Evolutionary conservation across 2,113 vertebrate genomes (phyloP), one percentile per base, ranked within the genome.

Genomic region (Galeopterus variegatus): DNA sequence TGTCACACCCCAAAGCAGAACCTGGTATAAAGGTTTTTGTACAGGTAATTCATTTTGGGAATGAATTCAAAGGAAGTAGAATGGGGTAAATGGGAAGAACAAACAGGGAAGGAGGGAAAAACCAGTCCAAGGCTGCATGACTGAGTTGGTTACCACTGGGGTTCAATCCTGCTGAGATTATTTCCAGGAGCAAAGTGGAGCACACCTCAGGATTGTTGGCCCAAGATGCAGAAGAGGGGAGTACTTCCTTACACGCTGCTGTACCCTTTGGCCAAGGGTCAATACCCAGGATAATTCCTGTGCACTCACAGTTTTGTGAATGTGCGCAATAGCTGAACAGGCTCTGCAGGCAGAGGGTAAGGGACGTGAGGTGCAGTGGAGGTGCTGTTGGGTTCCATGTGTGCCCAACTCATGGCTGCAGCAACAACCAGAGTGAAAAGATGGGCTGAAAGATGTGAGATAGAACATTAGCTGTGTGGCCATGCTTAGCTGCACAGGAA

Each of bases 301-400:
- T 65, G 65, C 2, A 1, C 15, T 26, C 18, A 1, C 4, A 11
- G 65, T 72, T 56, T 4, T 54, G 9, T 13, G 9, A 31, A 17
- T 3, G 24, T 8, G 62, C 26, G 8, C 13, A 54, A 19, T 17
- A 65, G 23, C 70, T 14, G 41, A 28, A 1, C 33, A 48, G 80
- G 8, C 15, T 48, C 54, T 50, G 31, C 60, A 28, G 77, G 33
- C 21, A 6, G 54, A 23, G 45, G 3, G 76, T 9, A 8, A 67
- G 50, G 26, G n/a, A 0, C 1, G 8, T 2, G 41, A 9, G 8
- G 17, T 8, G n/a, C n/a, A 8, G 2, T 33, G 0, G 2, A 65
- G 48, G 5, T 17, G 58, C 62, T 21, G 7, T 28, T 7, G 0
- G 54, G 1, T 21, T 7, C 23, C 36, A 4, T 0, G 10, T 26